Evolutionary conservation across 2,113 vertebrate species (phyloP), one percentile per base, ranked within the genome.

Genomic region (Pyrgilauda ruficollis): DNA sequence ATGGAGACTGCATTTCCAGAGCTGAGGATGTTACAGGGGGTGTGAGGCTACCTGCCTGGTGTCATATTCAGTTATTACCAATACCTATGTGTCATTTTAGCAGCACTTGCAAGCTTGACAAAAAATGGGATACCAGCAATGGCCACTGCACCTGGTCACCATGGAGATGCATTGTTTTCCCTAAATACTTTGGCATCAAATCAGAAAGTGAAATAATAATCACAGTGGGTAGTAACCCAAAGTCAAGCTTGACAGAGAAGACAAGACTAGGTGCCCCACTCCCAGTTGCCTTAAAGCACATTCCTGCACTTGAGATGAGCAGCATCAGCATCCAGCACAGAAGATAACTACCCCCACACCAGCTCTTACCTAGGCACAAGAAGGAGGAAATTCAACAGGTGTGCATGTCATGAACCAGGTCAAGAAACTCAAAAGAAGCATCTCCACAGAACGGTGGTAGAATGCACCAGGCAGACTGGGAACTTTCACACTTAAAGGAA

Each of bases 381-480:
- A 24, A 70, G 11, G 33, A 77, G 35, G 21, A 63, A 62, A 72
- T 75, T 37, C 7, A 4, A 23, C 35, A 68, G 35, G 24, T 50
- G 27, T 63, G 7, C 26, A 7, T 24, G 11, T 23, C 56, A 56
- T 13, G 15, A 67, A 10, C 26, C 55, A 59, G 50, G 46, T 19
- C 46, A 77, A 53, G 46, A 83, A 90, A 76, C 22, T 35, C 28
- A n/a, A 55, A 72, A 44, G 63, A n/a, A 44, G 17, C 26, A 50
- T 35, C 24, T 49, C 53, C 6, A 24, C 14, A 17, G 39, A 24
- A 17, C 0, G 2, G 31, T 3, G 2, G 10, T 24, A 41, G 67
- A 68, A 35, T 13, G 27, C 21, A 43, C 21, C 26, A 47, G 33
- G 27, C 19, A 73, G 79, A 17, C 21, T 53, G n/a, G 35, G 37